Conservation (phyloP, 2,113 vertebrate genomes). For the Carassius gibelio region DNA sequence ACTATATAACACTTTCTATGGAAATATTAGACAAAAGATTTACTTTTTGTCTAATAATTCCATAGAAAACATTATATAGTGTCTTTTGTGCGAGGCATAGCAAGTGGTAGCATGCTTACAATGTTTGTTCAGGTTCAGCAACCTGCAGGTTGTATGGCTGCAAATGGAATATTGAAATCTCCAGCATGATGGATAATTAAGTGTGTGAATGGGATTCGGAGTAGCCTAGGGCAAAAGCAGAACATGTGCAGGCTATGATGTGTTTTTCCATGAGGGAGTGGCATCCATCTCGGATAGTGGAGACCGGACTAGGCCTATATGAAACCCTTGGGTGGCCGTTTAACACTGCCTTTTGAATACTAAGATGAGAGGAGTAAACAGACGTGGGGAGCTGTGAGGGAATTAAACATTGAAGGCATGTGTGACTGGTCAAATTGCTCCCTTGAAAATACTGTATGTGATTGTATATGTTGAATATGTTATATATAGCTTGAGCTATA, state of each 20-base stretch:
- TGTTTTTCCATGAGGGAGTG: conserved; percentile 45
- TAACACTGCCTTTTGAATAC: conserved; percentile 58
- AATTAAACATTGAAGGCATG: conserved; percentile 60
- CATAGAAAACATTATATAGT: neutral
- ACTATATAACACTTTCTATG: too few species aligned
- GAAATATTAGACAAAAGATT: too few species aligned
- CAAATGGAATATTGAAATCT: conserved; percentile 25
- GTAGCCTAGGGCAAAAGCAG: conserved; percentile 46
- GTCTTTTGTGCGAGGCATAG: conserved; percentile 14
- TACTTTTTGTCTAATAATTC: neutral
- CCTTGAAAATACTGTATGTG: neutral
- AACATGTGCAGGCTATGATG: conserved; percentile 55
- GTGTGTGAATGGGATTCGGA: conserved; percentile 21
- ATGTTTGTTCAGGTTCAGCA: conserved; percentile 32
- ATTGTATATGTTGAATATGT: neutral
- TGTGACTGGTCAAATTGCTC: conserved; percentile 38
- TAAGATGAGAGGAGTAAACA: conserved; percentile 52
- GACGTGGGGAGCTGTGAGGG: conserved; percentile 41
- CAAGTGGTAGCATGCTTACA: neutral
- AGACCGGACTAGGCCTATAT: conserved; percentile 37
- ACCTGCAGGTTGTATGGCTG: conserved; percentile 21
- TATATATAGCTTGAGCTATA: neutral
- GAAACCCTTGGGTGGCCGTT: conserved; percentile 55
- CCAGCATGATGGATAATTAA: conserved; percentile 42
- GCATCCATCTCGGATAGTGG: conserved; percentile 59